phyloP scores from a whole-genome alignment of 2,797 vertebrate species.

The Bradypodion ventrale region DNA sequence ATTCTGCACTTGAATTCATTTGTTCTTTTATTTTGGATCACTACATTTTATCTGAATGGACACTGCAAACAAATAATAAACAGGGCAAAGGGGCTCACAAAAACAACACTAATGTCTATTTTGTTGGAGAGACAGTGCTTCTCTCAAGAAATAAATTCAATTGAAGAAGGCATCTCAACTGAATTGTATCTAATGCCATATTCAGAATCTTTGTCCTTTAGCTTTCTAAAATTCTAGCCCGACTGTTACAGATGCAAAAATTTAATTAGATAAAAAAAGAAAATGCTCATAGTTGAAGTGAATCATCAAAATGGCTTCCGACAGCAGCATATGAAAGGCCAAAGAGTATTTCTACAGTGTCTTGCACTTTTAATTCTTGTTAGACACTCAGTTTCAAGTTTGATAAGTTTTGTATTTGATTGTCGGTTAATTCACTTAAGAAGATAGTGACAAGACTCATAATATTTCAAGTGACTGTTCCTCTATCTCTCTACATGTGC shows the following conservation, averaged over 20 bases:
- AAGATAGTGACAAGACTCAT: conserved; percentile 15
- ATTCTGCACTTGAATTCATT: conserved; percentile 43
- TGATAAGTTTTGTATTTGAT: conserved; percentile 20
- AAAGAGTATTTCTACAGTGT: conserved; percentile 24
- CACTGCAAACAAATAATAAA: conserved; percentile 44
- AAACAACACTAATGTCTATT: conserved; percentile 40
- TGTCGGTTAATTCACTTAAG: conserved; percentile 18
- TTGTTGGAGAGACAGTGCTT: conserved; percentile 20
- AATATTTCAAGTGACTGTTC: conserved; percentile 8
- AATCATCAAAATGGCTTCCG: conserved; percentile 55
- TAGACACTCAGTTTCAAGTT: conserved; percentile 19
- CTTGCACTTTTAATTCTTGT: conserved; percentile 30
- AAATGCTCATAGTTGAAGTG: conserved; percentile 8
- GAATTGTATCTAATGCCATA: conserved; percentile 37
- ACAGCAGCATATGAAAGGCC: conserved; percentile 36
- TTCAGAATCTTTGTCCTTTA: conserved; percentile 44
- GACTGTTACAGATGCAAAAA: conserved; percentile 40
- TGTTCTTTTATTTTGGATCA: conserved; percentile 40
- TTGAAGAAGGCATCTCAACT: conserved; percentile 41
- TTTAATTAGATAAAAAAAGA: conserved; percentile 43
- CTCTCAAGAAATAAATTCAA: conserved; percentile 40
- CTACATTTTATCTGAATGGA: conserved; percentile 49
- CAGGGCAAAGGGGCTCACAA: conserved; percentile 16
- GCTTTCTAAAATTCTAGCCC: conserved; percentile 44
- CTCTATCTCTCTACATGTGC: not conserved